A percentile compares a stretch with the other conserved stretches of the same genome.
These are phyloP conservation scores for Spicauda simplicius DNA, from an alignment of 2,888 invertebrate species.

Conservation along the genomic window DNA sequence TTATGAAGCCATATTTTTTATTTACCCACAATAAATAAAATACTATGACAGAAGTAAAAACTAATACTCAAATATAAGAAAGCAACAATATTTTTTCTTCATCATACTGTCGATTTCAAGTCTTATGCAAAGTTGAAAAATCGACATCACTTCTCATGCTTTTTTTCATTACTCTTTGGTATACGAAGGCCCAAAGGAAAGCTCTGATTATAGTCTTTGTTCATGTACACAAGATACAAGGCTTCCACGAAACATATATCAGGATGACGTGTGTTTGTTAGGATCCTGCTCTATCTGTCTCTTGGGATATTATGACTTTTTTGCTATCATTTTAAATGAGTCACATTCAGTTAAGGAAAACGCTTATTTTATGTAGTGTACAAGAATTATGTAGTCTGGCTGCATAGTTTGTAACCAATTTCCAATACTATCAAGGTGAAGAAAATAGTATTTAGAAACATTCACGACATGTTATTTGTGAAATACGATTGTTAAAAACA, in stretches of 20 bases:
- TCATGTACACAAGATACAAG: not conserved
- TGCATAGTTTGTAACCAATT: no score
- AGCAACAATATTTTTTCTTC: no score
- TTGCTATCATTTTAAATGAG: no score
- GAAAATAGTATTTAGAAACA: not conserved
- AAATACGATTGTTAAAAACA: slow-evolving; percentile 14
- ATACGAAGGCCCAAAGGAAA: slow-evolving; percentile 5
- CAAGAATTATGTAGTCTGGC: no score
- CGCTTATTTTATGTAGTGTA: not conserved
- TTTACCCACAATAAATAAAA: not conserved
- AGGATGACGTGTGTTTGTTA: not conserved
- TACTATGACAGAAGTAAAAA: no score
- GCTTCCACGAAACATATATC: not conserved
- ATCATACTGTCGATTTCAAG: no score
- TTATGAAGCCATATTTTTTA: no score
- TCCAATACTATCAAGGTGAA: not conserved
- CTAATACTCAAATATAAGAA: no score
- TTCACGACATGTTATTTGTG: not conserved
- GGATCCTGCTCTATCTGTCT: not conserved
- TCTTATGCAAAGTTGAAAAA: no score
- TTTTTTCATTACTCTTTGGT: slow-evolving; percentile 7
- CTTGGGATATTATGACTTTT: not conserved
- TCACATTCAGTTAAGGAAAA: no score
- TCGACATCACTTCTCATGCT: no score
- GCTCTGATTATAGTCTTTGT: slow-evolving; percentile 25